These are phyloP conservation scores for Varroa destructor DNA, from an alignment of 1,140 invertebrate species.

Conservation along the genomic window DNA sequence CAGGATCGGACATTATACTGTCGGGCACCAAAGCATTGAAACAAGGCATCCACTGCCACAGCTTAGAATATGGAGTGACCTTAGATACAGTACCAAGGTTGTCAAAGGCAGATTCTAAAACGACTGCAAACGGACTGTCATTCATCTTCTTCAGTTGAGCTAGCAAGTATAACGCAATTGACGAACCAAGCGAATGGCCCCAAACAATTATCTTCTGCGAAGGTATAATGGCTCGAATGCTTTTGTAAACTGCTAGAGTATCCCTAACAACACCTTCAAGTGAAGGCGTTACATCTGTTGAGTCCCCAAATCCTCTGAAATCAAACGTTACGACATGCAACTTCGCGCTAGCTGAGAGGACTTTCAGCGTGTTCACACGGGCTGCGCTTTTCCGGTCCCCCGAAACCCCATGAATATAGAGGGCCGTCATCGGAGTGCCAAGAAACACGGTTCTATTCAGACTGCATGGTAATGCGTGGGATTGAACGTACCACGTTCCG, in stretches of 20 bases:
- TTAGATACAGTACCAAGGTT: neutral
- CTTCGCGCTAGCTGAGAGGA: slow-evolving; percentile 23
- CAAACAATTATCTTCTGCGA: slow-evolving; percentile 24
- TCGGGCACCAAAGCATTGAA: too few species aligned
- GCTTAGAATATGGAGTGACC: neutral
- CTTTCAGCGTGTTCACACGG: slow-evolving; percentile 25
- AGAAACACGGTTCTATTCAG: slow-evolving; percentile 17
- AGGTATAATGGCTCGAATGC: slow-evolving; percentile 18
- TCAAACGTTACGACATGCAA: slow-evolving; percentile 29
- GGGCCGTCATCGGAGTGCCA: slow-evolving; percentile 14
- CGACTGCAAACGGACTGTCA: neutral
- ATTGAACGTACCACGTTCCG: slow-evolving; percentile 31
- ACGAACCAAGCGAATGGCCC: slow-evolving; percentile 23
- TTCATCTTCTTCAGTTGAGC: neutral
- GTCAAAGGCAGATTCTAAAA: slow-evolving; percentile 9
- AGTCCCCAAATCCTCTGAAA: slow-evolving; percentile 31
- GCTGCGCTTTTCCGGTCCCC: slow-evolving; percentile 16
- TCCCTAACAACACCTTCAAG: slow-evolving; percentile 29
- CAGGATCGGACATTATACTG: too few species aligned
- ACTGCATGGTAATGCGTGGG: neutral
- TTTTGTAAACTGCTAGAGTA: slow-evolving; percentile 24
- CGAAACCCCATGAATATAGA: slow-evolving; percentile 30
- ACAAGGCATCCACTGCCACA: neutral
- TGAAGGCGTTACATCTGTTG: slow-evolving; percentile 27
- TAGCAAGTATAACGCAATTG: neutral